Base-by-base conservation (phyloP, 2,888 invertebrate species). In the Conops quadrifasciatus region DNA sequence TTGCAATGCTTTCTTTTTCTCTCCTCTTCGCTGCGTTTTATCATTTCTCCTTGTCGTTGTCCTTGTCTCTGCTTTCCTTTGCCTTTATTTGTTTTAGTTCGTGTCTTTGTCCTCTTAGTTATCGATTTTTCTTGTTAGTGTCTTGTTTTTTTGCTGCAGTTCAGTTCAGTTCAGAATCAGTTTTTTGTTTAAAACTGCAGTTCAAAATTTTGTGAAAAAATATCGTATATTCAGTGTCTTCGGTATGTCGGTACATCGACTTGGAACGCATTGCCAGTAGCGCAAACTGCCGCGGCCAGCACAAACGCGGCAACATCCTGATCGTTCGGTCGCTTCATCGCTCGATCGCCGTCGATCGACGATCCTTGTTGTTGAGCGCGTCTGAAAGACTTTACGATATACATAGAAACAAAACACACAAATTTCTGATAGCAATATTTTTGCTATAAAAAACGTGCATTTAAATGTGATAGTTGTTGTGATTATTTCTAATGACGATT, bases 141-240 rank as follows among this genome's bases (percentile, higher is more conserved):
- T 30, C 19, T 30, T 36, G 15, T 62, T 15, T 59, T 16, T 59
- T 5, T 28, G 16, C 11, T 36, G 4, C 36, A 9, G 36, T 36
- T 36, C 36, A 9, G 9, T 36, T 36, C 36, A 36, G 36, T 36
- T 36, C 5, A 36, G 36, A 36, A 36, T 7, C 9, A 7, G 36
- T 9, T 36, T 62, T 43, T 19, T 24, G 36, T 16, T 16, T 45
- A 16, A 19, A 45, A 62, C 24, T 24, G 36, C 45, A 62, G 62
- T 73, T 28, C 16, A 64, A 72, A 72, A 73, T 21, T 45, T 62
- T 62, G 16, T 43, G 43, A 62, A 62, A n/a, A n/a, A n/a, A 45
- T 43, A 45, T 43, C 43, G 36, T 24, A 16, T 58, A 24, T 1
- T 30, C 60, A 21, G 65, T 51, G 51, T 66, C 65, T 53, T 51